These are phyloP conservation scores for Ondatra zibethicus DNA, from an alignment of 2,113 vertebrate species.

Conservation along the genomic window DNA sequence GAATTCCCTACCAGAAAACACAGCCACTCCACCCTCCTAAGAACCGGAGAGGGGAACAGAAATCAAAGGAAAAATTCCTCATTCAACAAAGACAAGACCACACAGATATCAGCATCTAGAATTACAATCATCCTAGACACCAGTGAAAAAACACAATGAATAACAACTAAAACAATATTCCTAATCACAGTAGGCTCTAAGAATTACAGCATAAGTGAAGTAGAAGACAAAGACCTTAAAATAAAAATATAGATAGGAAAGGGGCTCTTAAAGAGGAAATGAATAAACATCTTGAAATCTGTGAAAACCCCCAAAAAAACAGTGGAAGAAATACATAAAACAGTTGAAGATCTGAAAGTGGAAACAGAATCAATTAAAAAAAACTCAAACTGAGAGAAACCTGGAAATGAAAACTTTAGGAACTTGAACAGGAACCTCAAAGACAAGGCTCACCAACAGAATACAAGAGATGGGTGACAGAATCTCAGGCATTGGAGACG, in stretches of 20 bases:
- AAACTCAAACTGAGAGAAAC: not conserved
- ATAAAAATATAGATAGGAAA: not conserved
- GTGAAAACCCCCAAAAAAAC: not conserved
- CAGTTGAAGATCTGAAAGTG: no score
- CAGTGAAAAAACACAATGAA: not conserved
- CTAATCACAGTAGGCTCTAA: not conserved
- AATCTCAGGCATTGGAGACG: not conserved
- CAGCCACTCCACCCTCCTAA: not conserved
- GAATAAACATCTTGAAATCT: not conserved
- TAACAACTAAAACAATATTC: not conserved
- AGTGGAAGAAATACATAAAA: not conserved
- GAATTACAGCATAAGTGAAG: not conserved
- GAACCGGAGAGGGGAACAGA: not conserved
- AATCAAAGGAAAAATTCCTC: not conserved
- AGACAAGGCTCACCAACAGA: not conserved
- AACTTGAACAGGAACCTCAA: not conserved
- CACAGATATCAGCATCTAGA: not conserved
- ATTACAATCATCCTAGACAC: not conserved
- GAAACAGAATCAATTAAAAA: no score
- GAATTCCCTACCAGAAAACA: not conserved
- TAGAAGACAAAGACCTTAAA: not conserved
- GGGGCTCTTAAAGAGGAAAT: not conserved
- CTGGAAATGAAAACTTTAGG: not conserved
- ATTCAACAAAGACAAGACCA: not conserved
- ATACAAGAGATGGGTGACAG: not conserved